Conservation (phyloP, 2,797 vertebrate genomes). For the Acropternis orthonyx region DNA sequence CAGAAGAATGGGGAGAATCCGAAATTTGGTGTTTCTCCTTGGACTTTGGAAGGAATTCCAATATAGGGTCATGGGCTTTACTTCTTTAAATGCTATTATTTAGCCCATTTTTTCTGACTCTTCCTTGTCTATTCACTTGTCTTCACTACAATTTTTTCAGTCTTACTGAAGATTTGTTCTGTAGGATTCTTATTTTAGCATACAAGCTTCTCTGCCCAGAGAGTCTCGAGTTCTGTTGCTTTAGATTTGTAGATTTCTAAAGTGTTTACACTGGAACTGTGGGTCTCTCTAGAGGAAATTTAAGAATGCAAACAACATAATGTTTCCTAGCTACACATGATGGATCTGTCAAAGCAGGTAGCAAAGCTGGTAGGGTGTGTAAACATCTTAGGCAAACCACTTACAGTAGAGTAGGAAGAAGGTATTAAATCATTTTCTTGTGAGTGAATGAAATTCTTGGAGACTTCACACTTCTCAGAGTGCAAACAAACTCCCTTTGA, state of each 20-base stretch:
- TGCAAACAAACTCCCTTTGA: background rate
- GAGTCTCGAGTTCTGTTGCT: background rate
- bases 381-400: background rate
- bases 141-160: background rate
- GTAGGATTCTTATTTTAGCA: background rate
- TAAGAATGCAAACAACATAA: background rate
- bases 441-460: background rate
- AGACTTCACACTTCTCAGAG: background rate
- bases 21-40: background rate
- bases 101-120: background rate
- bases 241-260: background rate
- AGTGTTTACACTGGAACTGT: background rate
- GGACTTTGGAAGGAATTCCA: background rate
- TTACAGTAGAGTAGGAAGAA: background rate
- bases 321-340: background rate
- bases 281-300: background rate
- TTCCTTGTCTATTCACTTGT: background rate
- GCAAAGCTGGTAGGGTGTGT: background rate
- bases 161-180: background rate
- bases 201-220: background rate
- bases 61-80: background rate
- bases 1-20: accelerated
- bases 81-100: background rate
- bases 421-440: background rate
- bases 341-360: background rate